Conservation (phyloP, 92 coral and sea anemone genomes). For the Blastomussa wellsi region DNA sequence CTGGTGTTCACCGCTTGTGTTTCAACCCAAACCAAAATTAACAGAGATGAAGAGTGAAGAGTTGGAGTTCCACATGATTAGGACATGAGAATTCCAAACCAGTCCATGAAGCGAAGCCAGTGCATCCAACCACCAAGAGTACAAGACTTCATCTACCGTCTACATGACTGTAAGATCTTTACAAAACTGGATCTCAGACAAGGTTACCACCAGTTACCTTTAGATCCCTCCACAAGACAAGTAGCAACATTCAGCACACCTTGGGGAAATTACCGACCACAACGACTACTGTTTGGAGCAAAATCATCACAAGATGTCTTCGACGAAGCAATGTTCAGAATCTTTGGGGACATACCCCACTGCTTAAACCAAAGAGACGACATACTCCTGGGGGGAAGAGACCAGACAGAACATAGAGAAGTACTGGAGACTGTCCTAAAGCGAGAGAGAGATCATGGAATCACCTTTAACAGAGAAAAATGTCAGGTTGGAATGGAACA, state of each 20-base stretch:
- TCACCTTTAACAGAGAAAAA: conserved; percentile 51
- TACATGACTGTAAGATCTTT: conserved; percentile 60
- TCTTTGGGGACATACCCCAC: conserved; percentile 58
- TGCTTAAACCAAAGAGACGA: conserved; percentile 56
- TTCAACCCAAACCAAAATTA: conserved; percentile 55
- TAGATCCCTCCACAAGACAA: conserved; percentile 57
- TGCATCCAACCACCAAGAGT: conserved; percentile 57
- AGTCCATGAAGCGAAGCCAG: conserved; percentile 58
- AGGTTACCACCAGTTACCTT: conserved; percentile 51
- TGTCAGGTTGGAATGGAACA: conserved; percentile 43
- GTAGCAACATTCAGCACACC: too few species aligned
- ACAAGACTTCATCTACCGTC: conserved; percentile 48
- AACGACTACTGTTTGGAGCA: too few species aligned
- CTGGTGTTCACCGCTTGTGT: conserved; percentile 68
- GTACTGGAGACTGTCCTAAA: conserved; percentile 42
- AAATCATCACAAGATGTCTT: too few species aligned
- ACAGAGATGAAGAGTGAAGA: conserved; percentile 36
- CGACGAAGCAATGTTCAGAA: too few species aligned
- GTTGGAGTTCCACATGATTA: conserved; percentile 70
- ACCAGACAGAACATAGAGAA: conserved; percentile 38
- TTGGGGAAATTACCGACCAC: too few species aligned
- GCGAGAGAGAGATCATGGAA: conserved; percentile 52
- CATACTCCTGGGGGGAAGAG: conserved; percentile 38
- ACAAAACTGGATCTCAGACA: conserved; percentile 54
- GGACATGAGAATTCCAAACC: conserved; percentile 61